phyloP scores from a whole-genome alignment of 1,140 invertebrate species.

The Radopholus similis region DNA sequence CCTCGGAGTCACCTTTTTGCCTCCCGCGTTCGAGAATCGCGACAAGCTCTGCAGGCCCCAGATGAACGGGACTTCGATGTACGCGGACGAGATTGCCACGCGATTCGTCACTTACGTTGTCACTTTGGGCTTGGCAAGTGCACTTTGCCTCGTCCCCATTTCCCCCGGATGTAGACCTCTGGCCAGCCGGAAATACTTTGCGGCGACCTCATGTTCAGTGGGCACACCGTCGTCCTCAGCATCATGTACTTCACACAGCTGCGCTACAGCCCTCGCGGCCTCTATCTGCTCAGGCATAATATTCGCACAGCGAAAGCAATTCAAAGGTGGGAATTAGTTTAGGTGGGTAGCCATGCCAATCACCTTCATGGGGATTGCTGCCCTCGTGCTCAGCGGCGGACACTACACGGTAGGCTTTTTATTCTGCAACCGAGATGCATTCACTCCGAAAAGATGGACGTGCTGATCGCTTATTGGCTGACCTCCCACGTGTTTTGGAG shows the following conservation, averaged over 20 bases:
- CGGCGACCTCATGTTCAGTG: constrained; percentile 57
- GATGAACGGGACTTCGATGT: constrained; percentile 54
- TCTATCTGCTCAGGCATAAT: constrained; percentile 36
- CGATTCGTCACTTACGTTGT: constrained; percentile 57
- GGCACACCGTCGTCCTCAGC: constrained; percentile 57
- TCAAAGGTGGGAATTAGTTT: constrained; percentile 16
- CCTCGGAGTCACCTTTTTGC: constrained; percentile 56
- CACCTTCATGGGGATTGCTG: constrained; percentile 55
- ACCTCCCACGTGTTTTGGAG: constrained; percentile 57
- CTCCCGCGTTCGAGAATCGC: constrained; percentile 56
- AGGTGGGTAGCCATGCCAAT: constrained; percentile 58
- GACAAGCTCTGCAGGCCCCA: constrained; percentile 58
- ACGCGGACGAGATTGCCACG: constrained; percentile 51
- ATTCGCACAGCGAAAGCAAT: constrained; percentile 8
- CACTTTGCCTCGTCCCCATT: not conserved
- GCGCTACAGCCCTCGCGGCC: constrained; percentile 56
- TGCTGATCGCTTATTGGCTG: constrained; percentile 57
- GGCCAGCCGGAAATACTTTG: constrained; percentile 59
- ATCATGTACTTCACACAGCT: constrained; percentile 60
- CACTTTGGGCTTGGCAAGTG: constrained; percentile 47
- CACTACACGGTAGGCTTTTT: constrained; percentile 51
- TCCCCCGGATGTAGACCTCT: constrained; percentile 32
- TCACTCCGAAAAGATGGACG: constrained; percentile 26
- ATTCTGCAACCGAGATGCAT: not conserved
- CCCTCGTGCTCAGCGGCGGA: constrained; percentile 57